Evolutionary conservation across 2,113 vertebrate species (phyloP).

Genomic region (Stigmatopora argus): DNA sequence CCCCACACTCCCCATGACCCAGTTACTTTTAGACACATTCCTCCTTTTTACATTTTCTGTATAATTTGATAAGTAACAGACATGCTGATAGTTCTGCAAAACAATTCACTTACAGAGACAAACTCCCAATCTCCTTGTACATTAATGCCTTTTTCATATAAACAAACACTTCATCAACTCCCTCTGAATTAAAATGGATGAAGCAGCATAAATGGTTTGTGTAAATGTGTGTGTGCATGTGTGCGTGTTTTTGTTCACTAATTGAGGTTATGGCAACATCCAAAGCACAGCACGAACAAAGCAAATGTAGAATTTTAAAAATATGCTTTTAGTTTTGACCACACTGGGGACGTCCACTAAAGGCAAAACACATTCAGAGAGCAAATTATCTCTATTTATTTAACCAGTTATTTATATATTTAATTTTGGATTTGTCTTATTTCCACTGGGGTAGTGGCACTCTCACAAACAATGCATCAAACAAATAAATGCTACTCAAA

Average conservation of each 20-base stretch:
- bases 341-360: constrained; percentile 16
- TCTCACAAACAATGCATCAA: constrained; percentile 48
- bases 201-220: constrained; percentile 16
- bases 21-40: constrained; percentile 5
- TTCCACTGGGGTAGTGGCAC: constrained; percentile 43
- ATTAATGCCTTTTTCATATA: constrained; percentile 51
- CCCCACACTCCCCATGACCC: constrained; percentile 31
- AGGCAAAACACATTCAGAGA: constrained; percentile 31
- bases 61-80: constrained; percentile 36
- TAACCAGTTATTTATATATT: not conserved
- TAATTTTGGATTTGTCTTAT: constrained; percentile 34
- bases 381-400: constrained; percentile 10
- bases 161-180: constrained; percentile 63
- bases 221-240: not conserved
- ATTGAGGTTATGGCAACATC: constrained; percentile 23
- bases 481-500: constrained; percentile 45
- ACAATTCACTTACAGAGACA: constrained; percentile 25
- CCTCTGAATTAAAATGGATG: constrained; percentile 37
- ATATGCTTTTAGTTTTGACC: constrained; percentile 19
- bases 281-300: constrained; percentile 13
- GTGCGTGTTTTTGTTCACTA: constrained; percentile 10
- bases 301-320: constrained; percentile 40
- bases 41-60: not conserved
- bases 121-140: constrained; percentile 29
- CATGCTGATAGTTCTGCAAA: constrained; percentile 25